Conservation (phyloP, 2,113 vertebrate genomes). For the Anolis carolinensis region DNA sequence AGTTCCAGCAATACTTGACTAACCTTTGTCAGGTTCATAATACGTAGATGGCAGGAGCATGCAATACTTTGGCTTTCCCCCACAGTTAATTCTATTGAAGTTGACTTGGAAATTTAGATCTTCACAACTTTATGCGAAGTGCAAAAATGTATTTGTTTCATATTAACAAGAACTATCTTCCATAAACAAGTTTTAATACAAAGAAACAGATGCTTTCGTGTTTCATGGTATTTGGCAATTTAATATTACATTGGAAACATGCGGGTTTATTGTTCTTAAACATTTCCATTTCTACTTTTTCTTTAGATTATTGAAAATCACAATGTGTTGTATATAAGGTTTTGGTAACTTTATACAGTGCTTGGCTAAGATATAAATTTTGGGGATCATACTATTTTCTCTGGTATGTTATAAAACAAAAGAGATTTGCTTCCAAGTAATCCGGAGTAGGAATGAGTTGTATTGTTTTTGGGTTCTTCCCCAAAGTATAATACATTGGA, state of each 20-base stretch:
- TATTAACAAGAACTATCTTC: background rate
- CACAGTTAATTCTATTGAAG: background rate
- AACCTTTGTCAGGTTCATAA: slow-evolving; percentile 43
- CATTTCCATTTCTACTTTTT: background rate
- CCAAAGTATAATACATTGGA: background rate
- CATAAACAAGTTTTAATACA: background rate
- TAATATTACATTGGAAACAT: slow-evolving; percentile 14
- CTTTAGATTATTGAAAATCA: background rate
- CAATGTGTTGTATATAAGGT: background rate
- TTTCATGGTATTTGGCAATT: slow-evolving; percentile 1
- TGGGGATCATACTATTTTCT: background rate
- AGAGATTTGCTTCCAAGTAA: background rate
- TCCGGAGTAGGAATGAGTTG: background rate
- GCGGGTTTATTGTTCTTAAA: background rate
- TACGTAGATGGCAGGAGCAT: accelerated
- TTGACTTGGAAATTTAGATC: slow-evolving; percentile 12
- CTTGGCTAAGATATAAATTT: background rate
- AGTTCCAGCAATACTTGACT: slow-evolving; percentile 22
- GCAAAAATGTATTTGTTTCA: background rate
- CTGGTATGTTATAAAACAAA: background rate
- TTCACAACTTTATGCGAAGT: background rate
- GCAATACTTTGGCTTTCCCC: background rate
- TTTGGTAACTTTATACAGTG: accelerated
- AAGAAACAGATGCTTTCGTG: background rate
- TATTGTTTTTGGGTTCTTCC: background rate